Evolutionary conservation across 2,888 invertebrate genomes (phyloP), one percentile per base, ranked within the genome.

Genomic region (Thymelicus lineola): DNA sequence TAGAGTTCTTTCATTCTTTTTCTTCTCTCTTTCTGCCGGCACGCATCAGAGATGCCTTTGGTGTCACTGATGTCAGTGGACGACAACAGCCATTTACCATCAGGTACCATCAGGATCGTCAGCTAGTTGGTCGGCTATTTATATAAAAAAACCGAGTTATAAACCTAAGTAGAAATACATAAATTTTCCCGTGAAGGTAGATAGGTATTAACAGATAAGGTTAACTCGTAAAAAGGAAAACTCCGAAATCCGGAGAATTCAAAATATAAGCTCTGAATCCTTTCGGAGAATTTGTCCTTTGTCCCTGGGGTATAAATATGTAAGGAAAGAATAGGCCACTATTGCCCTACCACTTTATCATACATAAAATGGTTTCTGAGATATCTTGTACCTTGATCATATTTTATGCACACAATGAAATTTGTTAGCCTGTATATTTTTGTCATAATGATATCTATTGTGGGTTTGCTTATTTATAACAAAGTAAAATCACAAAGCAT

Each of bases 191-290:
- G 46, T 20, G 46, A 46, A 12, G 36, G 58, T 6, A 6, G 38
- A 10, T 38, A 36, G 7, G 0, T 38, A 38, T 38, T 6, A 48
- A 7, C 48, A 12, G 48, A 15, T 48, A 48, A 15, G 48, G 6
- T 48, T n/a, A n/a, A n/a, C n/a, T n/a, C n/a, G n/a, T n/a, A n/a
- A n/a, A n/a, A n/a, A n/a, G n/a, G n/a, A 45, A 67, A 67, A 14
- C 55, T 53, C 61, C 50, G 38, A 62, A 68, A 57, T 50, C 57
- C 57, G 45, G 14, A 35, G 38, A 20, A 48, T 15, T 12, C 45
- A 45, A 55, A 69, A 69, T 69, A 69, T 63, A 69, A 57, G 48
- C 63, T 38, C 42, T 17, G 48, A 58, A 63, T 55, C 63, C 55
- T 48, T 62, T 55, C 46, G 46, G 48, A 62, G 62, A 38, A n/a